Percentiles rank a stretch among this genome's conserved stretches.
Evolutionary conservation across 2,113 vertebrate genomes (phyloP).

Genomic region (Ammospiza caudacuta): DNA sequence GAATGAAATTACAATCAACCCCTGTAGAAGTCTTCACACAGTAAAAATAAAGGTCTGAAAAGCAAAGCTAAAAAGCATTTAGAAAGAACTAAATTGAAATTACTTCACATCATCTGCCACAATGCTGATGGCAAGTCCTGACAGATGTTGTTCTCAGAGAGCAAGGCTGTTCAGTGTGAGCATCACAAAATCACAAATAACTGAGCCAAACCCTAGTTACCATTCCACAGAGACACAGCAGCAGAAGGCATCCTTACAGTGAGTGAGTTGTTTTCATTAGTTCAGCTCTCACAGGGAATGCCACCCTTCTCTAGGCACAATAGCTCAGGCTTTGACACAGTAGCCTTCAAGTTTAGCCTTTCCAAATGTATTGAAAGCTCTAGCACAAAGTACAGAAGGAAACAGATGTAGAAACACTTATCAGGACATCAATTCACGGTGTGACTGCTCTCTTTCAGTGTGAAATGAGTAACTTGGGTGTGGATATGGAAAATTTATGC

Average conservation of each 20-base stretch:
- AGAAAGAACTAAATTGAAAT: not conserved
- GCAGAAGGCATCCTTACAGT: not conserved
- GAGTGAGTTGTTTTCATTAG: not conserved
- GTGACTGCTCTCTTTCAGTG: fast-evolving
- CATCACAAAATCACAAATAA: not conserved
- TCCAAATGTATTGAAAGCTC: not conserved
- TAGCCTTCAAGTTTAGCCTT: not conserved
- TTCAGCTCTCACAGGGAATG: not conserved
- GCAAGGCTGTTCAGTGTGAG: not conserved
- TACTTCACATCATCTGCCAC: not conserved
- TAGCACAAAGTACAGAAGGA: not conserved
- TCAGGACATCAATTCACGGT: not conserved
- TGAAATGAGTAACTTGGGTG: not conserved
- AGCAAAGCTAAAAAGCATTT: not conserved
- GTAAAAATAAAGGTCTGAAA: not conserved
- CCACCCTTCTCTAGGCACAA: not conserved
- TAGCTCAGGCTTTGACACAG: not conserved
- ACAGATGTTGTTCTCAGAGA: not conserved
- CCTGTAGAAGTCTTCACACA: not conserved
- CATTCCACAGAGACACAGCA: not conserved
- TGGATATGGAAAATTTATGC: not conserved
- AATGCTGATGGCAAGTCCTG: not conserved
- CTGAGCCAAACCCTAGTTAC: not conserved
- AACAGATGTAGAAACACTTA: not conserved
- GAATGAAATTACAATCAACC: conserved; percentile 11